These are phyloP conservation scores for Thermophis baileyi DNA, from an alignment of 2,113 vertebrate genomes.

Conservation along the genomic window DNA sequence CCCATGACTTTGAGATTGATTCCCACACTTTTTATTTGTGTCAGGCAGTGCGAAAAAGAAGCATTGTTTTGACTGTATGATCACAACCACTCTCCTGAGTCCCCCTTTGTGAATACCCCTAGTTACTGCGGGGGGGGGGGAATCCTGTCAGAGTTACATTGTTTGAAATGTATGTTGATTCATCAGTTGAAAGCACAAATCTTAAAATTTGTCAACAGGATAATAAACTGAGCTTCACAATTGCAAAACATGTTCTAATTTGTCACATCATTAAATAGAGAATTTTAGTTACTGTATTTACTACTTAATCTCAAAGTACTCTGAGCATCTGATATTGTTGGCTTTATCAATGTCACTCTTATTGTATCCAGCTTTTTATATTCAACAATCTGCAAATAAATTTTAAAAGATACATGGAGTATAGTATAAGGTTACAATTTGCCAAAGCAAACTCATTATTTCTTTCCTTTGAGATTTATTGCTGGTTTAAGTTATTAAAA, in stretches of 20 bases:
- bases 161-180: not conserved
- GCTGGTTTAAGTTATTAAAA: not conserved
- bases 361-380: not conserved
- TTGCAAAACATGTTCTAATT: not conserved
- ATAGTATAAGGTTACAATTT: not conserved
- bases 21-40: not conserved
- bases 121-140: not conserved
- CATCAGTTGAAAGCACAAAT: not conserved
- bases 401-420: not conserved
- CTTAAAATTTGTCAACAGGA: not conserved
- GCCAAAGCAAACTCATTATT: not conserved
- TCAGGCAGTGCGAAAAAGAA: not conserved
- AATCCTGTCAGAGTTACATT: not conserved
- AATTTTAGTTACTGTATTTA: not conserved
- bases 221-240: not conserved
- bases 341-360: not conserved
- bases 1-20: not conserved
- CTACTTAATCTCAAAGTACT: not conserved
- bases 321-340: not conserved
- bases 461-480: not conserved
- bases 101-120: not conserved
- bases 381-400: not conserved
- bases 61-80: not conserved
- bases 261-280: not conserved
- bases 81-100: not conserved